Evolutionary conservation across 2,797 vertebrate genomes (phyloP), one percentile per base, ranked within the genome.

Genomic region (Pipistrellus nathusii): DNA sequence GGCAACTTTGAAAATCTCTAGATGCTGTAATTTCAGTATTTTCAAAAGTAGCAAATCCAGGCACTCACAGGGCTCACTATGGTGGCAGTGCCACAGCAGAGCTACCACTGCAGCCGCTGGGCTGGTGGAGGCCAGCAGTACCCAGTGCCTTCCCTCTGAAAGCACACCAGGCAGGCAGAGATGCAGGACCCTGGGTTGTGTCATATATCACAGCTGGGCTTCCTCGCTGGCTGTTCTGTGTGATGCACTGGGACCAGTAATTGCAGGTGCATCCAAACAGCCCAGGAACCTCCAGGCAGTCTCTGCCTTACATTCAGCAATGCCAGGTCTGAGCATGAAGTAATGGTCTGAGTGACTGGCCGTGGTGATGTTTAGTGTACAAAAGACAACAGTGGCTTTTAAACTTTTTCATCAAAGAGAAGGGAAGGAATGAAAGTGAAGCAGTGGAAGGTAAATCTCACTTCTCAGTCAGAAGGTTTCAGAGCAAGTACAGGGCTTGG

Each of bases 371-470:
- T 44, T 89, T 38, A 66, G 18, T 51, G 35, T 80, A 46, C 59
- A 73, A 84, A 53, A 59, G 11, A 7, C 55, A 35, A 48, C 27
- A 23, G 3, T 27, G 57, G 20, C 69, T 44, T 32, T 51, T 66
- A 71, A 75, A 80, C 5, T 88, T 10, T 73, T 90, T 64, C 92
- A 41, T 48, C 9, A 64, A 55, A 80, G 62, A n/a, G 81, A 48
- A 55, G 13, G 32, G 30, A 72, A 73, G 32, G 2, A 30, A 78
- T 75, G n/a, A 35, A 57, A 75, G 23, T 8, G 23, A 76, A 89
- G 23, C 35, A 69, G 21, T 44, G 46, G 8, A 8, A 9, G 57
- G 10, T 78, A 13, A 75, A 62, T 62, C 48, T 57, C 30, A 38
- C 1, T 44, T 44, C 44, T 44, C 8, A 59, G 5, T 59, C 41